Evolutionary conservation across 1,140 invertebrate genomes (phyloP).

Genomic region (Cecropterus lyciades): DNA sequence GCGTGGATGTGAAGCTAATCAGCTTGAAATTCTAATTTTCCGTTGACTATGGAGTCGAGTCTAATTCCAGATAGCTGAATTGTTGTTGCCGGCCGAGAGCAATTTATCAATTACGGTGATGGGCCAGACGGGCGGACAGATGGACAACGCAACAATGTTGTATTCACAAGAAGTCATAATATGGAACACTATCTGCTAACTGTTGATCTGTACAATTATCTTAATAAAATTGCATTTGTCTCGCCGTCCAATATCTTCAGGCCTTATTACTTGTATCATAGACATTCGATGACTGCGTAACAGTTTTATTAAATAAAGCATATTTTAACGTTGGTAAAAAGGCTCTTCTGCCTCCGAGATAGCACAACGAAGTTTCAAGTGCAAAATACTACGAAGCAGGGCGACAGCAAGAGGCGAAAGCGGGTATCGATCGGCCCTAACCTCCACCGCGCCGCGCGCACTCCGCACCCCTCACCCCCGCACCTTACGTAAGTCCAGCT

Average conservation of each 20-base stretch:
- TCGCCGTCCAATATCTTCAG: background rate
- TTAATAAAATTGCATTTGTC: background rate
- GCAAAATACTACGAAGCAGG: slow-evolving; percentile 59
- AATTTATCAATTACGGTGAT: slow-evolving; percentile 28
- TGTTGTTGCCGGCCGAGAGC: slow-evolving; percentile 9
- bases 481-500: slow-evolving; percentile 82
- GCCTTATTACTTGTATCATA: no score
- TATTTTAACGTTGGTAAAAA: background rate
- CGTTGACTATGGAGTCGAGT: slow-evolving; percentile 6
- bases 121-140: slow-evolving; percentile 4
- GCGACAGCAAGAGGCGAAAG: slow-evolving; percentile 69
- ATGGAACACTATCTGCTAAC: background rate
- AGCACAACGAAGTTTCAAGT: slow-evolving; percentile 49
- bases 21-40: slow-evolving; percentile 31
- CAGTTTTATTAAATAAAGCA: background rate
- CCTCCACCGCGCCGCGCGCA: slow-evolving; percentile 46
- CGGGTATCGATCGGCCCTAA: slow-evolving; percentile 79
- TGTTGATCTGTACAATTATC: background rate
- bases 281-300: no score
- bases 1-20: slow-evolving; percentile 1
- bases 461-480: slow-evolving; percentile 48
- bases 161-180: slow-evolving; percentile 1
- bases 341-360: slow-evolving; percentile 13
- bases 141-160: slow-evolving; percentile 11
- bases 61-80: slow-evolving; percentile 9